These are phyloP conservation scores for Tichodroma muraria DNA, from an alignment of 2,113 vertebrate genomes.

Conservation along the genomic window DNA sequence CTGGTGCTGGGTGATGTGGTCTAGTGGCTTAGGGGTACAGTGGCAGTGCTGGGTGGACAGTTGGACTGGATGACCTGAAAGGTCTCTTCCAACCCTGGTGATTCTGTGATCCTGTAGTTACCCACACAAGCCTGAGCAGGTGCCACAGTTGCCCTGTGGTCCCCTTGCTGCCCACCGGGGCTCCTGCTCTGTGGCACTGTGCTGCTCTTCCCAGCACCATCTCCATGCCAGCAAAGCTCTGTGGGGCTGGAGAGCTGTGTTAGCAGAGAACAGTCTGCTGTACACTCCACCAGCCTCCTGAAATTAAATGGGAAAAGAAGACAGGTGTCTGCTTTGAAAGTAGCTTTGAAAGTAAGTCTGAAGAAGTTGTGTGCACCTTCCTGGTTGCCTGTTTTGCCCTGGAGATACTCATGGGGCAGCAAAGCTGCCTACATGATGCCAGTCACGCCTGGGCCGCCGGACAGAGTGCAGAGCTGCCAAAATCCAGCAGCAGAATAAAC, in stretches of 20 bases:
- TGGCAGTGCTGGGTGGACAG: neutral
- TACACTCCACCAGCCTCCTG: rapidly evolving
- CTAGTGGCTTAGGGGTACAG: neutral
- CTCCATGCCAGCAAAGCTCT: neutral
- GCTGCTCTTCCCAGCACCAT: neutral
- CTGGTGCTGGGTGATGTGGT: neutral
- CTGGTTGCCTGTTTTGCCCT: neutral
- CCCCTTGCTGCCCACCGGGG: rapidly evolving
- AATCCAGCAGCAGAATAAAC: neutral
- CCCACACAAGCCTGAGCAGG: rapidly evolving
- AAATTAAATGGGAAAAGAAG: neutral
- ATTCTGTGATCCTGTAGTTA: neutral
- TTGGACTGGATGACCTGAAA: neutral
- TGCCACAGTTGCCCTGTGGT: neutral
- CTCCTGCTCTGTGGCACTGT: neutral
- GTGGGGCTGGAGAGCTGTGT: neutral
- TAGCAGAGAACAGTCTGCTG: neutral
- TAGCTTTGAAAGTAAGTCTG: neutral
- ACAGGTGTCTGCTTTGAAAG: neutral
- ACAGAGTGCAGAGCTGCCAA: neutral
- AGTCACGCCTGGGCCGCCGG: rapidly evolving
- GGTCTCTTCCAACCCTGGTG: neutral
- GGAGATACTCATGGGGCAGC: neutral
- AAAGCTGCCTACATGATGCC: rapidly evolving
- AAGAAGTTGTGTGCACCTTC: neutral